Evolutionary conservation across 2,113 vertebrate genomes (phyloP).

Genomic region (Saguinus midas): DNA sequence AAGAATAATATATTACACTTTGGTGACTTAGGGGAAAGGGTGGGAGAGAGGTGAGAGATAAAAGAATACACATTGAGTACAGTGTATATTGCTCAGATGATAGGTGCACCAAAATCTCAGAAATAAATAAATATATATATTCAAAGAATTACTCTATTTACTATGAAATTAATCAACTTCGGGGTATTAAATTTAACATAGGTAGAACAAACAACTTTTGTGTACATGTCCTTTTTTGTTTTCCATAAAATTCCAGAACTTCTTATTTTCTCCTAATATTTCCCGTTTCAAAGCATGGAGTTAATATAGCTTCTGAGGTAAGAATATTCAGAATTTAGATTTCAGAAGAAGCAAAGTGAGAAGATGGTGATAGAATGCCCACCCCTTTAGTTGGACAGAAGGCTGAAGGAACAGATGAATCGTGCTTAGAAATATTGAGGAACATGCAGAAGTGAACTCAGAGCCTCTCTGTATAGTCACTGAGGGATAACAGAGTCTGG

Average conservation of each 20-base stretch:
- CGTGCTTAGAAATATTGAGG: background rate
- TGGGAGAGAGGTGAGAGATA: no score
- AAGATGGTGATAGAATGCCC: background rate
- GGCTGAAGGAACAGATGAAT: background rate
- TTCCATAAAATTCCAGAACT: background rate
- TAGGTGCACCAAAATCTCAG: no score
- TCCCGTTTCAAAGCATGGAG: background rate
- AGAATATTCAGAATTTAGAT: slow-evolving; percentile 27
- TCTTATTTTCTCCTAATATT: background rate
- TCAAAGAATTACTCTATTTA: background rate
- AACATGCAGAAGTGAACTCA: background rate
- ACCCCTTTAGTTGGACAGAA: background rate
- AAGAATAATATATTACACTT: no score
- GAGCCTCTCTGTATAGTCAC: background rate
- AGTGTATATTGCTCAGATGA: no score
- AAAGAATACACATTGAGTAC: no score
- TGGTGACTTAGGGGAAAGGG: no score
- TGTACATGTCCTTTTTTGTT: background rate
- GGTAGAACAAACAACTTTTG: background rate
- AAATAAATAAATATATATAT: background rate
- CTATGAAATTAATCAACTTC: background rate
- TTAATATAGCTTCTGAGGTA: background rate
- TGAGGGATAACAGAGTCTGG: background rate
- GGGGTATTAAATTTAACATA: background rate
- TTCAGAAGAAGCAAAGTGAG: background rate